Conservation (phyloP, 2,888 invertebrate genomes). For the Agrochola lota region DNA sequence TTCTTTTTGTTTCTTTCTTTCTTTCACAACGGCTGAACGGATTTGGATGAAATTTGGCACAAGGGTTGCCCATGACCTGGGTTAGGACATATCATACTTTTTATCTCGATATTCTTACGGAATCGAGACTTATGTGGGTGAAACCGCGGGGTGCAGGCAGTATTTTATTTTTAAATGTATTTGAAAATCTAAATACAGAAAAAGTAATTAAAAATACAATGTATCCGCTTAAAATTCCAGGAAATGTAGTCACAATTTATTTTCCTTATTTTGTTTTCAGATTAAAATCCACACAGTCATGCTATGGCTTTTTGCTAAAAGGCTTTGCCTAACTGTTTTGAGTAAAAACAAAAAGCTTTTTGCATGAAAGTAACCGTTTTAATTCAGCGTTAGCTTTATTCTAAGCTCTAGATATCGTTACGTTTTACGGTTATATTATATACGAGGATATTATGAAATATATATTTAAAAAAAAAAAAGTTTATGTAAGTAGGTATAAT, state of each 20-base stretch:
- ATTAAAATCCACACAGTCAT: not conserved
- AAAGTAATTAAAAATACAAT: not conserved
- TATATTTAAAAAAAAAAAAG: not conserved
- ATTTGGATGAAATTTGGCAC: no score
- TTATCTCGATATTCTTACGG: no score
- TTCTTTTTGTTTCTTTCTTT: no score
- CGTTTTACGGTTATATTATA: not conserved
- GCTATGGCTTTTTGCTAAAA: not conserved
- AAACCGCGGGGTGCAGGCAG: no score
- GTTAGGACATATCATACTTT: no score
- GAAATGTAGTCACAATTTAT: not conserved
- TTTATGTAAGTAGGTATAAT: not conserved
- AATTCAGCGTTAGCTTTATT: not conserved
- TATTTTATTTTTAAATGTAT: no score
- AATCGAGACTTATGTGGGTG: no score
- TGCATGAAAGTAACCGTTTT: not conserved
- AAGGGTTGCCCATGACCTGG: no score
- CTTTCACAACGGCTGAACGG: no score
- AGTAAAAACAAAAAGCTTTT: not conserved
- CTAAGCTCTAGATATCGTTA: not conserved
- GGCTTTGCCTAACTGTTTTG: not conserved
- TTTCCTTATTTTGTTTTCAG: not conserved
- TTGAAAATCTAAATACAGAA: not conserved
- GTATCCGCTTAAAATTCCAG: not conserved
- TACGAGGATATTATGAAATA: not conserved